A percentile compares a stretch with the other conserved stretches of the same genome.
Conservation (phyloP, 1,140 invertebrate genomes). For the Venustaconcha ellipsiformis region DNA sequence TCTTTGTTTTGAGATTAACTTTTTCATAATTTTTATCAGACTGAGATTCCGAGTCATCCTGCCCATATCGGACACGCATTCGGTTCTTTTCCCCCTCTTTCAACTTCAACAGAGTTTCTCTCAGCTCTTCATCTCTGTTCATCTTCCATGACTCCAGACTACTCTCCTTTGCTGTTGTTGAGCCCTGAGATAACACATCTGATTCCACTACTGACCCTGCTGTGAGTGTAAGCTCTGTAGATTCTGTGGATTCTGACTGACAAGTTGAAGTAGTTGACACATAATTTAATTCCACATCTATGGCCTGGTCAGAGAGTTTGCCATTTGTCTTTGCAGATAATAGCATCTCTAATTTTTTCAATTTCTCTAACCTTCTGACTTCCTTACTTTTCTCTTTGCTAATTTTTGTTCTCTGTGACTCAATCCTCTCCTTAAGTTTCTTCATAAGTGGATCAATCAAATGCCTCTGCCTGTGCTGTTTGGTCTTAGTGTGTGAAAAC, state of each 20-base stretch:
- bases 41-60: no score
- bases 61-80: no score
- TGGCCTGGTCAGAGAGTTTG: constrained; percentile 45
- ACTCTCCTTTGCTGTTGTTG: constrained; percentile 28
- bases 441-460: constrained; percentile 67
- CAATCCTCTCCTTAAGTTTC: constrained; percentile 53
- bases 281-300: constrained; percentile 46
- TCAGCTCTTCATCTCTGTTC: no score
- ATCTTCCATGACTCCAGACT: constrained; percentile 1
- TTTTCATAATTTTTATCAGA: no score
- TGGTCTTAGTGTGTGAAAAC: constrained; percentile 65
- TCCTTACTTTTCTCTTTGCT: constrained; percentile 50
- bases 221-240: constrained; percentile 33
- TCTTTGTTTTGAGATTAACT: no score
- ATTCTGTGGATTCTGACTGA: constrained; percentile 13
- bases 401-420: constrained; percentile 47
- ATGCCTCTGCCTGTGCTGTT: constrained; percentile 51
- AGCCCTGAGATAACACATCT: constrained; percentile 14
- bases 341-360: constrained; percentile 58
- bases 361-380: constrained; percentile 53
- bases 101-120: no score
- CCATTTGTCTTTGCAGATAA: constrained; percentile 52
- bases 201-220: constrained; percentile 11
- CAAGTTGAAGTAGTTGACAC: constrained; percentile 50
- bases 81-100: no score